Evolutionary conservation across 35 echinoderm and acorn worm species (phyloP), one percentile per base, ranked within the genome.

Genomic region (Hemicentrotus pulcherrimus): DNA sequence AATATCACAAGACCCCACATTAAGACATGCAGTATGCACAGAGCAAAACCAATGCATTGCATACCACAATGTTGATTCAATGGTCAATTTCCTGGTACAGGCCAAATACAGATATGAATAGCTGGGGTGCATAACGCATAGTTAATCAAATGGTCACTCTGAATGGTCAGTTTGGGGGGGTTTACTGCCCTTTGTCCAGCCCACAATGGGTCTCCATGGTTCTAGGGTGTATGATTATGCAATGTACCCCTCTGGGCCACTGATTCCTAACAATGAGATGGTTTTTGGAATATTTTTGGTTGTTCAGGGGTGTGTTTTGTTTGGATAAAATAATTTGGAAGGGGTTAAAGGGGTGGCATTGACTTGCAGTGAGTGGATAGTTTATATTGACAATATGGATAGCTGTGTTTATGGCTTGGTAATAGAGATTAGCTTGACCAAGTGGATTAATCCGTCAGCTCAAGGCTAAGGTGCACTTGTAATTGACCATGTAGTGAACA

Each of bases 191-290:
- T 93, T 93, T 93, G 91, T 93, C 91, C 91, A 58, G 35, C 30
- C 48, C 91, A 93, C 91, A 93, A 93, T 50, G 30, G 91, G 48
- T 47, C 91, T 47, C 91, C 91, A 93, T 93, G 91, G 91, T 31
- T 93, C 32, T 58, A 13, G 45, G 91, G 46, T 93, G 91, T 93
- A 93, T 93, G 91, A 58, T 93, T 93, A 93, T 93, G 91, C 91
- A 93, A 93, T 93, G 91, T 50, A 58, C 48, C n/a, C 9, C 16
- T 11, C 11, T 58, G 91, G 46, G 11, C 91, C 5, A n/a, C 32
- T 93, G 91, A 47, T 31, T 93, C 13, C 48, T 13, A 58, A 93
- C 91, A 93, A 93, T 93, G 45, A n/a, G 48, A 93, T 58, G 48
- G n/a, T 47, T 93, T 93, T 90, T 90, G 65, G 65, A 78, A 78